Evolutionary conservation across 2,797 vertebrate species (phyloP).

Genomic region (Telmatherina bonti): DNA sequence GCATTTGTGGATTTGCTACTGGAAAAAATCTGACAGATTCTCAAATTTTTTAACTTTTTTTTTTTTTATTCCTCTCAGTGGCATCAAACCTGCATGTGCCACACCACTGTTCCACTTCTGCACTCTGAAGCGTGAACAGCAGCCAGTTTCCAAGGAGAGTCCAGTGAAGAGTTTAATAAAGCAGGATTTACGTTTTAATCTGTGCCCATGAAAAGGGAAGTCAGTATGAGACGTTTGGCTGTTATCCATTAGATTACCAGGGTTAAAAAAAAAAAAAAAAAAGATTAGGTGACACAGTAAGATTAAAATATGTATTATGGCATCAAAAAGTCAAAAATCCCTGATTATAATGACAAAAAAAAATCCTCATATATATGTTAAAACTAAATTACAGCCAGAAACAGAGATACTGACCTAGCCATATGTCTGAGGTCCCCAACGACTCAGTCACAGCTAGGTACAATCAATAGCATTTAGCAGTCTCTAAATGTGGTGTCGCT

Average conservation of each 20-base stretch:
- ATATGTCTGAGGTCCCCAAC: conserved; percentile 54
- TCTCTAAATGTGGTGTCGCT: conserved; percentile 35
- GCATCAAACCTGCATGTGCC: conserved; percentile 9
- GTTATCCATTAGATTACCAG: conserved; percentile 43
- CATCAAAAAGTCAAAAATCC: conserved; percentile 29
- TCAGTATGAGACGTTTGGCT: conserved; percentile 37
- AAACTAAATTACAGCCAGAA: conserved; percentile 50
- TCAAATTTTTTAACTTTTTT: not conserved
- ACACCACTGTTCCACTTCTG: not conserved
- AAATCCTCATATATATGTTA: conserved; percentile 41
- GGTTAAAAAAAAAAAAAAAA: conserved; percentile 33
- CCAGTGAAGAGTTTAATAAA: conserved; percentile 29
- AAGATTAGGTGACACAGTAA: conserved; percentile 47
- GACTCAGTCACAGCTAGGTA: conserved; percentile 40
- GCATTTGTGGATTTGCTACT: not conserved
- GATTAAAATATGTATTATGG: conserved; percentile 31
- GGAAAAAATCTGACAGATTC: conserved; percentile 13
- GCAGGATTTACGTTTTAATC: conserved; percentile 66
- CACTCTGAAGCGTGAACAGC: conserved; percentile 18
- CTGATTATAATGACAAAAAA: conserved; percentile 24
- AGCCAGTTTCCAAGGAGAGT: conserved; percentile 26
- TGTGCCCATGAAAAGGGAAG: conserved; percentile 34
- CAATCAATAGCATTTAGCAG: conserved; percentile 63
- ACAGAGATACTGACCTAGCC: conserved; percentile 40
- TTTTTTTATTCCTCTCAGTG: conserved; percentile 15